phyloP scores from a whole-genome alignment of 2,113 vertebrate genomes.

The Nannospalax galili region DNA sequence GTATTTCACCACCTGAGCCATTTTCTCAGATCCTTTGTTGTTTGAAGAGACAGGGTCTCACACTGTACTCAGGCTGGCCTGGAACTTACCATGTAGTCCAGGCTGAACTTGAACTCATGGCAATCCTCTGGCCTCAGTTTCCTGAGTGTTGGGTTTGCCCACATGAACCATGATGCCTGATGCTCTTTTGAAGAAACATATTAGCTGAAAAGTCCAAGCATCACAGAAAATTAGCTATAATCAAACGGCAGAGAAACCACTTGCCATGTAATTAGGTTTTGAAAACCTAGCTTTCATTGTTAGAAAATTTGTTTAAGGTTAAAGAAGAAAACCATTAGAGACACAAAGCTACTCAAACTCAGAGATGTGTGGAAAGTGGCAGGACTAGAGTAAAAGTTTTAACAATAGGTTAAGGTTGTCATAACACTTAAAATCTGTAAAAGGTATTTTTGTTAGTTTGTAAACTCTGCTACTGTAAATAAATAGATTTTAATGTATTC shows the following conservation, averaged over 20 bases:
- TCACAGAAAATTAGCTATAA: constrained; percentile 40
- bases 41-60: not conserved
- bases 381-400: constrained; percentile 22
- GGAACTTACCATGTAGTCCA: too few relatives aligned
- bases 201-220: constrained; percentile 5
- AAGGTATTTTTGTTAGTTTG: not conserved
- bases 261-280: constrained; percentile 63
- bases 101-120: not conserved
- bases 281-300: constrained; percentile 62
- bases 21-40: not conserved
- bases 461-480: constrained; percentile 20
- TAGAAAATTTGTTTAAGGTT: constrained; percentile 51
- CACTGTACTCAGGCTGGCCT: not conserved
- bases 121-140: not conserved
- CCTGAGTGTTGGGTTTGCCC: not conserved
- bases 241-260: constrained; percentile 60
- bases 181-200: constrained; percentile 31
- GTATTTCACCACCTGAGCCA: not conserved
- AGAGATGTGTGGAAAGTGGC: not conserved
- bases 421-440: constrained; percentile 41
- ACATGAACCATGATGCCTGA: not conserved
- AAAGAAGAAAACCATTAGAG: constrained; percentile 40
- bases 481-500: not conserved
- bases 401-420: constrained; percentile 58
- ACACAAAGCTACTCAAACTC: constrained; percentile 18